Conservation (phyloP, 2,113 vertebrate genomes). For the Hippocampus abdominalis region DNA sequence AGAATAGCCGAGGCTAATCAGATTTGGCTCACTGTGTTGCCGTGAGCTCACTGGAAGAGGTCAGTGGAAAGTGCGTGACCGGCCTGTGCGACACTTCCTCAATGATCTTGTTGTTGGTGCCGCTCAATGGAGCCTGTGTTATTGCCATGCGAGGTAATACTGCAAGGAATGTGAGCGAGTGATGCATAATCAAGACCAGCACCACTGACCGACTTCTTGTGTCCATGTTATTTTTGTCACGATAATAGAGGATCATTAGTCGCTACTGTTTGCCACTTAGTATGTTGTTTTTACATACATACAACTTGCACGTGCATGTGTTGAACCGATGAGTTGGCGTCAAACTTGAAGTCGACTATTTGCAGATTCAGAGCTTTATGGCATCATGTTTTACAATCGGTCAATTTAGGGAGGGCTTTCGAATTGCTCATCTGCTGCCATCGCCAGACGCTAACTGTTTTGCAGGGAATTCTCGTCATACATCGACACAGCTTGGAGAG, state of each 20-base stretch:
- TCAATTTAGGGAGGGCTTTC: background rate
- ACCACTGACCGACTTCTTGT: conserved; percentile 46
- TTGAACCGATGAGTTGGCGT: background rate
- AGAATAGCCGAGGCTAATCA: conserved; percentile 60
- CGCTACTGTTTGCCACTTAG: conserved; percentile 14
- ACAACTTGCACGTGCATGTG: background rate
- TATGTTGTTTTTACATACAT: too few species aligned
- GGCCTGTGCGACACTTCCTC: conserved; percentile 55
- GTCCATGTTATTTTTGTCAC: conserved; percentile 11
- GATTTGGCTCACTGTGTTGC: conserved; percentile 45
- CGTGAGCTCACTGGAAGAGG: conserved; percentile 34
- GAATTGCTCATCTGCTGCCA: too few species aligned
- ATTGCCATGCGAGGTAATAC: conserved; percentile 54
- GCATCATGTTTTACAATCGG: background rate
- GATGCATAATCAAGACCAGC: conserved; percentile 55
- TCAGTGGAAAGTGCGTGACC: conserved; percentile 61
- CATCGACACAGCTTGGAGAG: background rate
- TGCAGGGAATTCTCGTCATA: too few species aligned
- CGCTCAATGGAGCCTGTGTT: conserved; percentile 67
- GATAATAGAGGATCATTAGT: conserved; percentile 18
- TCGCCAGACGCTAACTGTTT: too few species aligned
- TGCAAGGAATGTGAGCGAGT: conserved; percentile 55
- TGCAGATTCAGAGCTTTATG: background rate
- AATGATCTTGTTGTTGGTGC: conserved; percentile 64
- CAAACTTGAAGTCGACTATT: background rate